phyloP scores from a whole-genome alignment of 2,113 vertebrate species.

The Laticauda colubrina region DNA sequence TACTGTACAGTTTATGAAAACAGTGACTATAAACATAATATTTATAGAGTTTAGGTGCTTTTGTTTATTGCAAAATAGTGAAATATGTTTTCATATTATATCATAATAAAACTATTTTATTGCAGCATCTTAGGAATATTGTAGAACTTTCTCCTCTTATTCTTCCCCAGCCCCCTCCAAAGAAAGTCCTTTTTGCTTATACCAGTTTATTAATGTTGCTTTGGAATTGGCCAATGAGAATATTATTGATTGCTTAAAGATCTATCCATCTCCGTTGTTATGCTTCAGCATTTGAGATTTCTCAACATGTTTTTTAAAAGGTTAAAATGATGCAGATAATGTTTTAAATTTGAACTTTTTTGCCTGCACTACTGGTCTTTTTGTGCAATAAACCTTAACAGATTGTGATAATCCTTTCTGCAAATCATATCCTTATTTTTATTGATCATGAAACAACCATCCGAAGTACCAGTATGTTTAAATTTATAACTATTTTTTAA shows the following conservation, averaged over 20 bases:
- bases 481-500: not conserved
- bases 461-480: not conserved
- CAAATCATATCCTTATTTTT: not conserved
- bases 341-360: not conserved
- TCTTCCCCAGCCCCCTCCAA: not conserved
- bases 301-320: not conserved
- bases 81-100: not conserved
- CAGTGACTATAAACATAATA: not conserved
- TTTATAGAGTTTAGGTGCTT: not conserved
- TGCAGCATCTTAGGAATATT: not conserved
- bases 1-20: conserved; percentile 1
- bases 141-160: not conserved
- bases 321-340: not conserved
- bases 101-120: not conserved
- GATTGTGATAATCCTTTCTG: not conserved
- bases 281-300: not conserved
- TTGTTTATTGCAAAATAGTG: not conserved
- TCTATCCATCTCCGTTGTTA: not conserved
- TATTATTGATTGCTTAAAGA: not conserved
- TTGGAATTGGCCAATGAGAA: not conserved
- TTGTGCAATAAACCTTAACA: not conserved
- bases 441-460: not conserved
- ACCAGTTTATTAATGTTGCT: not conserved
- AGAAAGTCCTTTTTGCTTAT: not conserved
- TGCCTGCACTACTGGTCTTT: not conserved